Base-by-base conservation (phyloP, 1,140 invertebrate species). In the Pectinophora gossypiella region DNA sequence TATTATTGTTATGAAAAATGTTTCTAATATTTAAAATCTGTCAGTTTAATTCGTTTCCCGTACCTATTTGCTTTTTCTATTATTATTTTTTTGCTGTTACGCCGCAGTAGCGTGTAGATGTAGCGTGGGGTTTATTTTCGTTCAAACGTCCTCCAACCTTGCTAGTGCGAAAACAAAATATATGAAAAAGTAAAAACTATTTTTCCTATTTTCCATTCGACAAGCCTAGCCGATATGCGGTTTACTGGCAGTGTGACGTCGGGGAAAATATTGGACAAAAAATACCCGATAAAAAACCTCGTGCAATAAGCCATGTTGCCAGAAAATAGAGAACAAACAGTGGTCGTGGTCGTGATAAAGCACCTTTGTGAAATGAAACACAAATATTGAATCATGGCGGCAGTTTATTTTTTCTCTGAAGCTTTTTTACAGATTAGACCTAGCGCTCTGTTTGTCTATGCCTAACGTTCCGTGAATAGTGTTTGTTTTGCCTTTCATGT, bases 281-380 rank as follows among this genome's bases (percentile, higher is more conserved):
- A 40, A 15, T n/a, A 3, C 9, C 27, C n/a, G 27, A n/a, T n/a
- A n/a, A 32, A 12, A 32, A 32, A 32, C 9, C 27, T 32, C 9
- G 27, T 32, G 27, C 27, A 32, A 32, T 32, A 32, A 32, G 27
- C 27, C 27, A n/a, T 32, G 27, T 32, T n/a, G 27, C 27, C 27
- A 1, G 27, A 32, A 32, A 32, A 32, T 32, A 32, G 27, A 32
- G 27, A n/a, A 9, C 9, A 32, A 32, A 32, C 9, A 3, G n/a
- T 2, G 6, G n/a, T n/a, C 27, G 27, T 1, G 6, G 36, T 6
- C 36, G 13, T 13, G 9, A 38, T 38, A 38, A 38, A 38, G 35
- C 35, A 40, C 16, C 36, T 15, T 18, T 40, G 36, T 40, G n/a
- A 40, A 40, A 40, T 40, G 36, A 18, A 40, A 40, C 36, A 16